Evolutionary conservation across 2,888 invertebrate species (phyloP).

Genomic region (Pterobdella sp.): DNA sequence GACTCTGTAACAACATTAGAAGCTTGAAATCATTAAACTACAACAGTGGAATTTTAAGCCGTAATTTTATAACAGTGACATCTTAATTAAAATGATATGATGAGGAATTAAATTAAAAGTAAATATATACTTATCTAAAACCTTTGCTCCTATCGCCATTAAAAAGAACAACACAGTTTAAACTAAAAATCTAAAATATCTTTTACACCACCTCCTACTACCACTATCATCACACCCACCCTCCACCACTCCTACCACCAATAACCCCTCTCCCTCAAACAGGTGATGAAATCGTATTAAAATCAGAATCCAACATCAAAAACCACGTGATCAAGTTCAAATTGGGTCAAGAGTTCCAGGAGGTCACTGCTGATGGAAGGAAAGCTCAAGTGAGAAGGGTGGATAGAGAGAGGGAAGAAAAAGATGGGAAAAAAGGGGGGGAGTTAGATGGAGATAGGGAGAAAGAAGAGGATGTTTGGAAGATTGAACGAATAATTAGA

Average conservation of each 20-base stretch:
- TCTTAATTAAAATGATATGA: too few relatives aligned
- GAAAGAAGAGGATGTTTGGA: neutral
- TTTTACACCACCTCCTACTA: neutral
- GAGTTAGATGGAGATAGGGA: neutral
- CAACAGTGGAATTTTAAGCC: too few relatives aligned
- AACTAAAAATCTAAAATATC: too few relatives aligned
- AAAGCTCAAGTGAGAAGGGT: slow-evolving; percentile 60
- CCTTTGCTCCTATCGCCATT: too few relatives aligned
- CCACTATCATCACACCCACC: neutral
- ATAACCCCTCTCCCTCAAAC: neutral
- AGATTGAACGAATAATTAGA: neutral
- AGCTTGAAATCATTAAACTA: too few relatives aligned
- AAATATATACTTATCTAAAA: too few relatives aligned
- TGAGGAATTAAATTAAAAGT: too few relatives aligned
- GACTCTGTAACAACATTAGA: too few relatives aligned
- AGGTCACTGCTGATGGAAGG: slow-evolving; percentile 76
- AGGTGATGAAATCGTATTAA: slow-evolving; percentile 68
- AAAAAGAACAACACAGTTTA: too few relatives aligned
- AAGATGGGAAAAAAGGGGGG: neutral
- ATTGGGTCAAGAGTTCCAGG: slow-evolving; percentile 45
- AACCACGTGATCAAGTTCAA: slow-evolving; percentile 43
- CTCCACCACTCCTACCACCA: neutral
- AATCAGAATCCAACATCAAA: slow-evolving; percentile 49
- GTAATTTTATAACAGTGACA: too few relatives aligned
- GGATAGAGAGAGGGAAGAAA: neutral